A percentile compares a stretch with the other conserved stretches of the same genome.
These are phyloP conservation scores for Dermochelys coriacea DNA, from an alignment of 2,797 vertebrate species.

Conservation along the genomic window DNA sequence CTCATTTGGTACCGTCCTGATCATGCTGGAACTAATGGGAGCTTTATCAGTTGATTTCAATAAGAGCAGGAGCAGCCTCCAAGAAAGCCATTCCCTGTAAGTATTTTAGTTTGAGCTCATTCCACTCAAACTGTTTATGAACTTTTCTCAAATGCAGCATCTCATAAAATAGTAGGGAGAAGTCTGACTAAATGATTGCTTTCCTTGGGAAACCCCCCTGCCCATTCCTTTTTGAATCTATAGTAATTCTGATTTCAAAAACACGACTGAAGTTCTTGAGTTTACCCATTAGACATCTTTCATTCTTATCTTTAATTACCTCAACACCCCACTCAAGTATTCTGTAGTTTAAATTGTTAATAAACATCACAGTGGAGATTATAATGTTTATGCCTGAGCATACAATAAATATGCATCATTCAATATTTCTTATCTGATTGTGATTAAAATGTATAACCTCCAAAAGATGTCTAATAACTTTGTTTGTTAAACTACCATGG, in stretches of 20 bases:
- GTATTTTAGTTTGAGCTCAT: conserved; percentile 8
- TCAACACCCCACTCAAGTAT: neutral
- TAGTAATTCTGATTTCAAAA: conserved; percentile 10
- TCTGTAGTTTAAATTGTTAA: conserved; percentile 10
- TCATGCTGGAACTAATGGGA: neutral
- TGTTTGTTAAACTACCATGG: neutral
- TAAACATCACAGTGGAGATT: conserved; percentile 11
- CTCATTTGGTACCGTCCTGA: conserved; percentile 19
- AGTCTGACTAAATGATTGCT: neutral
- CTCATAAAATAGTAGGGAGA: neutral
- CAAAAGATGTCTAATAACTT: neutral
- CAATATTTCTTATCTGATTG: neutral
- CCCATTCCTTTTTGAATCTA: neutral
- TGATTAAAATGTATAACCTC: conserved; percentile 26
- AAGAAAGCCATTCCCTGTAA: neutral
- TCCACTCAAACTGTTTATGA: conserved; percentile 11
- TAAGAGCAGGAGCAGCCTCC: conserved; percentile 18
- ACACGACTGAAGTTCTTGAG: neutral
- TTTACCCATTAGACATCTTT: conserved; percentile 31
- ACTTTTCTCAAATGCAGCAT: neutral
- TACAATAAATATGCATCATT: neutral
- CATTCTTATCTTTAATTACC: neutral
- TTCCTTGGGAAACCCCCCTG: conserved; percentile 18
- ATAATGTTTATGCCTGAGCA: conserved; percentile 18
- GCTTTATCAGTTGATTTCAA: conserved; percentile 28